Evolutionary conservation across 2,113 vertebrate species (phyloP), one percentile per base, ranked within the genome.

Genomic region (Cranoglanis bouderius): DNA sequence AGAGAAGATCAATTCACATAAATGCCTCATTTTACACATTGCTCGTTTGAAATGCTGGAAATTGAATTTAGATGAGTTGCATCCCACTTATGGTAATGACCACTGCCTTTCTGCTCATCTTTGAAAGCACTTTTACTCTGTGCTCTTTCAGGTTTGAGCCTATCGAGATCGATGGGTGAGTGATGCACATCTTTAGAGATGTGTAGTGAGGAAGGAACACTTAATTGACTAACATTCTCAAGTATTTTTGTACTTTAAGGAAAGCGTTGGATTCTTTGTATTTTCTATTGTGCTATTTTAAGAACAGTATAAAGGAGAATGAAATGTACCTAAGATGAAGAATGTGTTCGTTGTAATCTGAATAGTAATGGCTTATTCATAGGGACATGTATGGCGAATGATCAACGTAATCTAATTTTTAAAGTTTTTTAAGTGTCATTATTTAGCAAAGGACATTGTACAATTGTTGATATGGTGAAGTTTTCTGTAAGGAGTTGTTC

Each of bases 51-150:
- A 93, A 93, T 92, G 51, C 74, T 90, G 87, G 92, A 93, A 93
- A 94, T 93, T 92, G 91, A 91, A 82, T 67, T 72, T 88, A 91
- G 92, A 93, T 94, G 88, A 94, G 93, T 92, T 87, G 85, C 84
- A 40, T 72, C 51, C 89, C 90, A 93, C 93, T 93, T 92, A 91
- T 90, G 91, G 77, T 51, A 85, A 92, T 90, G 92, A 92, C 91
- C 90, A 85, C 90, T 59, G 90, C 88, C 61, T 89, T 90, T 83
- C 21, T 63, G 57, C n/a, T 88, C 75, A 74, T 55, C 70, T 78
- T 40, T 19, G 19, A 77, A 65, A 53, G 72, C 59, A 43, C 70
- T 75, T 74, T 78, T 82, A 81, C 55, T 63, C 88, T 89, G 89
- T 59, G 49, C 85, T 83, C 74, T 70, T 53, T 85, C 90, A 87